phyloP scores from a whole-genome alignment of 1,140 invertebrate genomes.

The Lepidostoma basale region DNA sequence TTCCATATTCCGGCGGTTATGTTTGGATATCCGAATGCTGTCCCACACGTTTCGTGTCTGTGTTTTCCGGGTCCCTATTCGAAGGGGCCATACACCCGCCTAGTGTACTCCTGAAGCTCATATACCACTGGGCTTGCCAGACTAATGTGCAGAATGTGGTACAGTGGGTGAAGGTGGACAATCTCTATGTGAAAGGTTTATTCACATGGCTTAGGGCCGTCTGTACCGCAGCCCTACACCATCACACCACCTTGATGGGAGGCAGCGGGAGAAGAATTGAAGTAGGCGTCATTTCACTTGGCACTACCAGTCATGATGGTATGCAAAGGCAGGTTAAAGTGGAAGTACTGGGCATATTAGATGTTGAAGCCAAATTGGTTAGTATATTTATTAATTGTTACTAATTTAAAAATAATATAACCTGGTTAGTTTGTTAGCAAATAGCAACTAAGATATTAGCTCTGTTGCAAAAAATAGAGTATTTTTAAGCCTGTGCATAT shows the following conservation, averaged over 20 bases:
- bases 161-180: slow-evolving; percentile 85
- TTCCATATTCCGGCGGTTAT: slow-evolving; percentile 85
- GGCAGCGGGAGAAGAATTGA: slow-evolving; percentile 71
- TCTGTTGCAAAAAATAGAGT: no score
- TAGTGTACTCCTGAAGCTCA: slow-evolving; percentile 78
- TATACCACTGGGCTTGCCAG: slow-evolving; percentile 90
- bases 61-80: slow-evolving; percentile 85
- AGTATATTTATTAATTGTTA: no score
- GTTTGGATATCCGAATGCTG: slow-evolving; percentile 89
- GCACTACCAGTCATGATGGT: slow-evolving; percentile 84
- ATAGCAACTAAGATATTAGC: no score
- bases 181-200: slow-evolving; percentile 76
- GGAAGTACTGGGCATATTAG: slow-evolving; percentile 85
- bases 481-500: no score
- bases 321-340: slow-evolving; percentile 84
- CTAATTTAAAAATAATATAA: no score
- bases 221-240: slow-evolving; percentile 78
- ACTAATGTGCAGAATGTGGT: slow-evolving; percentile 86
- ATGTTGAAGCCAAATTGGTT: slow-evolving; percentile 72
- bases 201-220: slow-evolving; percentile 79
- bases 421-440: no score
- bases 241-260: slow-evolving; percentile 74
- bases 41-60: slow-evolving; percentile 80
- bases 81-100: slow-evolving; percentile 82
- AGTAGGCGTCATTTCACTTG: slow-evolving; percentile 87